phyloP scores from a whole-genome alignment of 2,113 vertebrate species.

The Conger conger region DNA sequence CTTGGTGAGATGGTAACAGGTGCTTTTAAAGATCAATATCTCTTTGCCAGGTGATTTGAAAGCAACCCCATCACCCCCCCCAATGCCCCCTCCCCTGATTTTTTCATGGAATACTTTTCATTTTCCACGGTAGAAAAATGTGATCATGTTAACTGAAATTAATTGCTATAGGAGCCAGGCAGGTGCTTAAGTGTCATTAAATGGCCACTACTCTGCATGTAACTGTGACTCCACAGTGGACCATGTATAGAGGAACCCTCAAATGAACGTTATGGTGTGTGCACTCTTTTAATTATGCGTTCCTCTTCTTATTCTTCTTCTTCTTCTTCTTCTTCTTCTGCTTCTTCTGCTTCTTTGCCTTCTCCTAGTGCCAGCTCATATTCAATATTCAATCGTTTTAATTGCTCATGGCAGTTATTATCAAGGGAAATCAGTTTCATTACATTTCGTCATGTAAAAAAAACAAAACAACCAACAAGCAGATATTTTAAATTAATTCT shows the following conservation, averaged over 20 bases:
- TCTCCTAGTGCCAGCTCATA: neutral
- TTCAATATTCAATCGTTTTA: neutral
- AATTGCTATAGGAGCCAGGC: neutral
- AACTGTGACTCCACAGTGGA: neutral
- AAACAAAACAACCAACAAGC: too few species aligned
- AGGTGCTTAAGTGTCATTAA: neutral
- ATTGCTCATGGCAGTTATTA: neutral
- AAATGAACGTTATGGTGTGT: too few species aligned
- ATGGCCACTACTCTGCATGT: neutral
- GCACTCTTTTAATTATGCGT: too few species aligned
- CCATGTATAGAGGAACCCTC: too few species aligned
- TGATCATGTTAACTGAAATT: neutral
- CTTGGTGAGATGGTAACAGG: constrained; percentile 53
- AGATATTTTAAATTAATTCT: neutral
- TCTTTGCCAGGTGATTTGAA: neutral
- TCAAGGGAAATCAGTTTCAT: neutral
- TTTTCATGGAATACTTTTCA: neutral
- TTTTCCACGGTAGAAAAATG: neutral
- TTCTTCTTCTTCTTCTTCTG: too few species aligned
- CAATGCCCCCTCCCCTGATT: too few species aligned
- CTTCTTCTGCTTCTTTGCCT: neutral
- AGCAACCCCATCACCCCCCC: neutral
- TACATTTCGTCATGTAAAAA: neutral
- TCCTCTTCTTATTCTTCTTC: too few species aligned
- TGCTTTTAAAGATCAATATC: constrained; percentile 45